Percentiles rank a stretch among this genome's conserved stretches.
Evolutionary conservation across 2,113 vertebrate genomes (phyloP).

Genomic region (Sinocyclocheilus maitianheensis): DNA sequence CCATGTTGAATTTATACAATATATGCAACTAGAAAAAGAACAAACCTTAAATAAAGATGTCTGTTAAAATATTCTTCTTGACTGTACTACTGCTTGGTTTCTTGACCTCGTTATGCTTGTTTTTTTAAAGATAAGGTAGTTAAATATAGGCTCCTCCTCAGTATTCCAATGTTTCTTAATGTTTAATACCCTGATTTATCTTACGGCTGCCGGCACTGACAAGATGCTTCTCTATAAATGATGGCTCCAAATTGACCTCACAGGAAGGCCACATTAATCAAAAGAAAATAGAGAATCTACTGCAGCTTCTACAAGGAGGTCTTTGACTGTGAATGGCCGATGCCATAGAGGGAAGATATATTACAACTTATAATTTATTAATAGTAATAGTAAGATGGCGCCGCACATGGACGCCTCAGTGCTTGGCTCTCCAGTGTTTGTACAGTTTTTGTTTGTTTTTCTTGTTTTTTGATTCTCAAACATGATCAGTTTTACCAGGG

Average conservation of each 20-base stretch:
- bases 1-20: background rate
- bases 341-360: conserved; percentile 47
- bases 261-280: conserved; percentile 57
- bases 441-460: no score
- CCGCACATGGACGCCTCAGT: no score
- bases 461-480: no score
- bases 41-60: background rate
- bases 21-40: background rate
- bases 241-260: conserved; percentile 55
- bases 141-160: background rate
- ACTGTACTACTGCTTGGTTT: background rate
- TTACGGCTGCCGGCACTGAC: conserved; percentile 46
- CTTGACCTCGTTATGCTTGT: background rate
- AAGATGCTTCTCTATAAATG: conserved; percentile 52
- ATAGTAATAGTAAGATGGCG: no score
- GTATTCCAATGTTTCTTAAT: conserved; percentile 19
- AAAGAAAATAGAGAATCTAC: conserved; percentile 35
- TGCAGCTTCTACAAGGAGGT: conserved; percentile 12
- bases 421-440: no score
- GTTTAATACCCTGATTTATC: conserved; percentile 49
- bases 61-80: background rate
- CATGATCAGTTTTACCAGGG: no score
- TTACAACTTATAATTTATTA: conserved; percentile 53
- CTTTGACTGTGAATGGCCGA: background rate
- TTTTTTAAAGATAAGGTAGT: conserved; percentile 8